Conservation (phyloP, 2,888 invertebrate genomes). For the Lasioglossum malachurum region DNA sequence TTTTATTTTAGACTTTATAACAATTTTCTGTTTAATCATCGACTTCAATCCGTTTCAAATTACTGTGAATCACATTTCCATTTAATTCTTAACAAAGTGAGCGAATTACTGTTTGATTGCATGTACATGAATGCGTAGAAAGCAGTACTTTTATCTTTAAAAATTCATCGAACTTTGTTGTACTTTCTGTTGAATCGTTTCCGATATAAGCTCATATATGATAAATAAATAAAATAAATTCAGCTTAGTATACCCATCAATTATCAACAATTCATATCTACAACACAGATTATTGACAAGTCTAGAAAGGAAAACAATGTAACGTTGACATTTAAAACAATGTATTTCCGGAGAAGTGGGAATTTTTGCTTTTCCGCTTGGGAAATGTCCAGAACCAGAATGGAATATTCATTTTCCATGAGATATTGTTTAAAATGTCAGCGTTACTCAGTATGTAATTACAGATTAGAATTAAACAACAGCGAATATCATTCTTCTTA, state of each 20-base stretch:
- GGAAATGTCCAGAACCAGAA: neutral
- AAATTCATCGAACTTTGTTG: neutral
- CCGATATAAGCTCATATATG: neutral
- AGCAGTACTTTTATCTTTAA: neutral
- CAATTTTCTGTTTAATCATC: neutral
- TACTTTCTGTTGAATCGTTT: neutral
- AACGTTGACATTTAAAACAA: neutral
- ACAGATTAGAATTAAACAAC: too few species aligned
- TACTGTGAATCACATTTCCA: neutral
- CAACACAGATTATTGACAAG: neutral
- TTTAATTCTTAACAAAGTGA: neutral
- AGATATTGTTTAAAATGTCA: neutral
- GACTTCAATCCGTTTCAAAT: neutral
- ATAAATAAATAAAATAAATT: neutral
- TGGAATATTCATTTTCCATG: neutral
- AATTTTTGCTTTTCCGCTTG: neutral
- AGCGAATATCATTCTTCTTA: neutral
- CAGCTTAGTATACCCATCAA: neutral
- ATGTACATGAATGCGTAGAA: neutral
- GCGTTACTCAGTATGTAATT: neutral
- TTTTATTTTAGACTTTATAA: too few species aligned
- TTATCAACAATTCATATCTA: neutral
- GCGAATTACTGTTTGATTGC: neutral
- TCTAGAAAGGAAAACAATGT: neutral
- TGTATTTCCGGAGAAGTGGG: neutral